A percentile compares a stretch with the other conserved stretches of the same genome.
These are phyloP conservation scores for Pachliopta kotzebuea DNA, from an alignment of 2,888 invertebrate genomes.

Conservation along the genomic window DNA sequence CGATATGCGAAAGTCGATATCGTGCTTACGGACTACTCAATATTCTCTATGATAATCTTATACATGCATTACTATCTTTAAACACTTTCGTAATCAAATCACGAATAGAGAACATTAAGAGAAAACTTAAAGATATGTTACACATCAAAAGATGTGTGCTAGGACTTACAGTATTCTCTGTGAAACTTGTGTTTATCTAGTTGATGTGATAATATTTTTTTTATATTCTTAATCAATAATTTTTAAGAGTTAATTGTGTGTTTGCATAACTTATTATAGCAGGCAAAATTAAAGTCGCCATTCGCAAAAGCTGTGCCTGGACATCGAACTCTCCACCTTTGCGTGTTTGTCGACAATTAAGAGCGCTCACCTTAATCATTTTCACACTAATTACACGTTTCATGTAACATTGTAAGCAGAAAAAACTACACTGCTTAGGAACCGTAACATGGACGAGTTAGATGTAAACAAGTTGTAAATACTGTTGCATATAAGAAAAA, in stretches of 20 bases:
- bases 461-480: slow-evolving; percentile 1
- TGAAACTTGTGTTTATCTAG: too few relatives aligned
- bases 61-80: not conserved
- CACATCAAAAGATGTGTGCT: too few relatives aligned
- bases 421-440: slow-evolving; percentile 33
- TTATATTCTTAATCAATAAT: too few relatives aligned
- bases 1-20: slow-evolving; percentile 43
- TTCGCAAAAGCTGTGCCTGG: slow-evolving; percentile 46
- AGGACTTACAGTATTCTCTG: too few relatives aligned
- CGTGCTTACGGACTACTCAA: slow-evolving; percentile 12
- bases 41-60: not conserved
- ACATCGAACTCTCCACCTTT: slow-evolving; percentile 52
- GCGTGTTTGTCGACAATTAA: slow-evolving; percentile 53
- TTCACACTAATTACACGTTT: slow-evolving; percentile 55
- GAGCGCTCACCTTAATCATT: slow-evolving; percentile 56
- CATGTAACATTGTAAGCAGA: slow-evolving; percentile 34
- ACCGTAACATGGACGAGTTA: slow-evolving; percentile 21
- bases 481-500: not conserved
- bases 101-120: too few relatives aligned
- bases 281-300: slow-evolving; percentile 40
- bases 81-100: too few relatives aligned
- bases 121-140: too few relatives aligned
- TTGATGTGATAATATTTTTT: too few relatives aligned
- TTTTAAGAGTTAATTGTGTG: too few relatives aligned
- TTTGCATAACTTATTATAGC: slow-evolving; percentile 22